phyloP scores from a whole-genome alignment of 2,888 invertebrate genomes.

The Oscheius myriophilus region DNA sequence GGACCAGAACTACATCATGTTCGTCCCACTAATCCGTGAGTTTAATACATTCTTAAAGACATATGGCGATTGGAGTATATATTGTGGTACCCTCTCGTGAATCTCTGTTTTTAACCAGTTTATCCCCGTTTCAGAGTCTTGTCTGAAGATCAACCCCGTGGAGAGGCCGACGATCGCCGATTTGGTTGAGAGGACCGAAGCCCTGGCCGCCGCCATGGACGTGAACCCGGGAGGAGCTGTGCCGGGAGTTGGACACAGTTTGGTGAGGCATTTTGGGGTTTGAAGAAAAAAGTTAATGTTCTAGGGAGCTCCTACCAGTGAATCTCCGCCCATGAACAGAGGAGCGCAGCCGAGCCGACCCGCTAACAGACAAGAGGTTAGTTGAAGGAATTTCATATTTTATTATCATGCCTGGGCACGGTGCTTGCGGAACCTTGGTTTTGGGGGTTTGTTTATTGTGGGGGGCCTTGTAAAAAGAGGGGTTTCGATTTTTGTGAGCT shows the following conservation, averaged over 20 bases:
- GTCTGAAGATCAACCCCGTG: constrained; percentile 79
- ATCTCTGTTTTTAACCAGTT: constrained; percentile 73
- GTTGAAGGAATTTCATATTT: background rate
- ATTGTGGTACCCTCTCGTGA: background rate
- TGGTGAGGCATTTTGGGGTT: background rate
- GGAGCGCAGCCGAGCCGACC: constrained; percentile 26
- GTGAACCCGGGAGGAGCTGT: constrained; percentile 63
- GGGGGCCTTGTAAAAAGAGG: too few relatives aligned
- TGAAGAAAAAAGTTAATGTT: background rate
- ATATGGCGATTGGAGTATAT: background rate
- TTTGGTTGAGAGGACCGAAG: constrained; percentile 85
- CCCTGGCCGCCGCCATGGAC: constrained; percentile 86
- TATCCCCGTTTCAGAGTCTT: constrained; percentile 70
- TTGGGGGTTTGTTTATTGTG: too few relatives aligned
- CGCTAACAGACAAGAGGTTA: constrained; percentile 12
- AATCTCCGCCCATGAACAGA: background rate
- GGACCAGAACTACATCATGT: constrained; percentile 84
- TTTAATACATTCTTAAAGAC: background rate
- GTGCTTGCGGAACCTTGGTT: too few relatives aligned
- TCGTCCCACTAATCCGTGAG: constrained; percentile 88
- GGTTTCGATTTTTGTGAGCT: too few relatives aligned
- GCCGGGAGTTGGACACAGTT: background rate
- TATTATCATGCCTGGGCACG: too few relatives aligned
- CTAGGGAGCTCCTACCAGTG: background rate
- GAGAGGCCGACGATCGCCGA: constrained; percentile 83